Conservation (phyloP, 1,140 invertebrate species). For the Scaptomyza hsui region DNA sequence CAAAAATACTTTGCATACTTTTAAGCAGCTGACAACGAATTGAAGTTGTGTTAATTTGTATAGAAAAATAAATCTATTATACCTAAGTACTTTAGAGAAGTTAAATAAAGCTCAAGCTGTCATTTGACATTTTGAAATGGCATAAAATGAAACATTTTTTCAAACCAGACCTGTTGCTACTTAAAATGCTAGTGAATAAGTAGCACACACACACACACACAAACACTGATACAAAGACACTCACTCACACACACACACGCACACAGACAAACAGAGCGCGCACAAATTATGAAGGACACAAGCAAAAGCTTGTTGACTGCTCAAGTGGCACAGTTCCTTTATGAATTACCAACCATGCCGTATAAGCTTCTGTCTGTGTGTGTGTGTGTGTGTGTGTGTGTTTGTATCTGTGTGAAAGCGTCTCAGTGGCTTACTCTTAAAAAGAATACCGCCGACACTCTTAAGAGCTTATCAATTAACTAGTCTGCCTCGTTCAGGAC, state of each 20-base stretch:
- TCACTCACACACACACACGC: constrained; percentile 7
- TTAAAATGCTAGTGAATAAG: constrained; percentile 48
- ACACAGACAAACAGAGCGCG: constrained; percentile 14
- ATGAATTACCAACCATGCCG: constrained; percentile 17
- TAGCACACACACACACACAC: constrained; percentile 27
- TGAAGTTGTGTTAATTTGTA: constrained; percentile 23
- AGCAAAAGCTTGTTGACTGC: constrained; percentile 72
- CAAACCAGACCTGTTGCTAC: constrained; percentile 68
- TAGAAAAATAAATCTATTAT: neutral
- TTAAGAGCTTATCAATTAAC: constrained; percentile 57
- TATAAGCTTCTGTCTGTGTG: neutral
- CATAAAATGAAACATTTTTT: constrained; percentile 5
- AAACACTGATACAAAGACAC: constrained; percentile 9
- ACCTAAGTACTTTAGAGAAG: neutral
- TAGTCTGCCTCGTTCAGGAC: constrained; percentile 10
- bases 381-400: neutral
- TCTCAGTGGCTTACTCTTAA: constrained; percentile 44
- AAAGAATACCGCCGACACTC: constrained; percentile 6
- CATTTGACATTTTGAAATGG: constrained; percentile 10
- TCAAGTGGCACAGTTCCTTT: constrained; percentile 70
- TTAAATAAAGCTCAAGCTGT: neutral
- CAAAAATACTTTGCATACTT: constrained; percentile 12
- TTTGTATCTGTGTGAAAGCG: neutral
- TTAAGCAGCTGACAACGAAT: constrained; percentile 10
- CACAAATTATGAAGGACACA: constrained; percentile 60